Evolutionary conservation across 1,140 invertebrate genomes (phyloP).

Genomic region (Pinna nobilis): DNA sequence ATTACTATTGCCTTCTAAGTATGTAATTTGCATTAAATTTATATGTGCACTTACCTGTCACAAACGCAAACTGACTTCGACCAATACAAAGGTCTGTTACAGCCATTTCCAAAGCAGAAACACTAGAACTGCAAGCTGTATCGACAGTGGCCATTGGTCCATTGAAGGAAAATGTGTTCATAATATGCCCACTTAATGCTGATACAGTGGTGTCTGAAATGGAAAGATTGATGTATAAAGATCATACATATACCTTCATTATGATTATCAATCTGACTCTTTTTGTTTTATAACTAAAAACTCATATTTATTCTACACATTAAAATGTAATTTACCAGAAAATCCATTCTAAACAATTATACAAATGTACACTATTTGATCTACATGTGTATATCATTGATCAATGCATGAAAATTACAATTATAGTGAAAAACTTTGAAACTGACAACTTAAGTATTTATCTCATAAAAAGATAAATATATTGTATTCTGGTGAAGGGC

Average conservation of each 20-base stretch:
- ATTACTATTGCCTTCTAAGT: neutral
- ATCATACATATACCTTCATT: too few species aligned
- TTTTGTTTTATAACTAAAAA: too few species aligned
- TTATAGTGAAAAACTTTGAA: too few species aligned
- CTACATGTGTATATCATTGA: too few species aligned
- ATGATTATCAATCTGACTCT: too few species aligned
- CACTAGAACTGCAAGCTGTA: conserved; percentile 63
- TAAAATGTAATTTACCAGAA: conserved; percentile 1
- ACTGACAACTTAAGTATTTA: too few species aligned
- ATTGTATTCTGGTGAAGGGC: too few species aligned
- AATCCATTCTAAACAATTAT: too few species aligned
- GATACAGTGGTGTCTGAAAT: conserved; percentile 37
- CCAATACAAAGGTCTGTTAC: conserved; percentile 49
- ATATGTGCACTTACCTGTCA: conserved; percentile 45
- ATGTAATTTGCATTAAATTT: neutral
- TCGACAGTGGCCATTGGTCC: conserved; percentile 58
- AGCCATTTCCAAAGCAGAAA: conserved; percentile 65
- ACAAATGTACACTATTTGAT: too few species aligned
- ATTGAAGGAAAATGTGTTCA: conserved; percentile 35
- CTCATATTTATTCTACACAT: neutral
- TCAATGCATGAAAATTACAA: too few species aligned
- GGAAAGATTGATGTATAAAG: too few species aligned
- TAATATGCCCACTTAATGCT: conserved; percentile 36
- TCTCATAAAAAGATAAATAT: too few species aligned
- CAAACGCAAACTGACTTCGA: conserved; percentile 58